Percentiles rank a stretch among this genome's conserved stretches.
Evolutionary conservation across 2,888 invertebrate species (phyloP).

Genomic region (Hydrotaea cyrtoneurina): DNA sequence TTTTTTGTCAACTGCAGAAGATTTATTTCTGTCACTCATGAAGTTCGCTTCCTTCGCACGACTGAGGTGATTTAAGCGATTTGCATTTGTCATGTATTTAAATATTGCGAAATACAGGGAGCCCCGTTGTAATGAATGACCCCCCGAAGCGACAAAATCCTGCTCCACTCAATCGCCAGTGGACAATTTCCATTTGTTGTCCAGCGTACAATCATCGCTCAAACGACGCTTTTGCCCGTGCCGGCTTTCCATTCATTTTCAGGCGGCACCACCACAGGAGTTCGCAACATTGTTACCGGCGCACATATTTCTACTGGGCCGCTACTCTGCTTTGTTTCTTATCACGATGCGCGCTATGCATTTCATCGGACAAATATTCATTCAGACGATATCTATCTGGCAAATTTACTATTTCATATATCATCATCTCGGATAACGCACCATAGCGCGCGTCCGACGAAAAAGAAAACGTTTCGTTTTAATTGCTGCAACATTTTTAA

Average conservation of each 20-base stretch:
- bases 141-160: no score
- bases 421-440: slow-evolving; percentile 4
- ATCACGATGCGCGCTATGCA: neutral
- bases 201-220: no score
- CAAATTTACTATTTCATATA: neutral
- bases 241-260: no score
- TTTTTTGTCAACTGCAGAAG: neutral
- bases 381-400: neutral
- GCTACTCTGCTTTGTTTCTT: neutral
- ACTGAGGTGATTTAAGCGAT: neutral
- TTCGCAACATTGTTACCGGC: neutral
- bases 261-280: neutral
- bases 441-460: neutral
- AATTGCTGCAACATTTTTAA: slow-evolving; percentile 62
- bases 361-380: neutral
- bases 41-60: no score
- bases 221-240: no score
- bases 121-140: no score
- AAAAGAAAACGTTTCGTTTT: slow-evolving; percentile 42
- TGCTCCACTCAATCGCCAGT: no score
- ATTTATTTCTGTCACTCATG: slow-evolving; percentile 4
- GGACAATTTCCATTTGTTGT: no score
- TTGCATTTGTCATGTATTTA: slow-evolving; percentile 18
- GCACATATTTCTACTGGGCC: neutral
- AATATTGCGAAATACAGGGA: neutral